phyloP scores from a whole-genome alignment of 1,140 invertebrate species.

The Ectropis grisescens region DNA sequence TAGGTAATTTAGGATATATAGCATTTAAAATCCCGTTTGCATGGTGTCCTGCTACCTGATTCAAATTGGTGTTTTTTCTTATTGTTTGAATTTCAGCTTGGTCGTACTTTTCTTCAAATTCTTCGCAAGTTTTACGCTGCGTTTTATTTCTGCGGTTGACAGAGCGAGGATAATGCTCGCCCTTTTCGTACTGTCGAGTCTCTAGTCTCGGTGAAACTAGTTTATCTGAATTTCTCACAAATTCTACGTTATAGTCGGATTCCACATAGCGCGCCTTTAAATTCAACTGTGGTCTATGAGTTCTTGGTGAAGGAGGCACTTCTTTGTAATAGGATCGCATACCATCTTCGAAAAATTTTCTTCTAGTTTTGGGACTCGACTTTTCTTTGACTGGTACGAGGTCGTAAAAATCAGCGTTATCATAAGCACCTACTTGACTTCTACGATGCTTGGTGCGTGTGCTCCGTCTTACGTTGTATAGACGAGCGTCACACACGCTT shows the following conservation, averaged over 20 bases:
- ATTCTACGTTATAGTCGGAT: conserved; percentile 8
- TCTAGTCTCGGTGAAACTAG: conserved; percentile 9
- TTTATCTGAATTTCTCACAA: conserved; percentile 7
- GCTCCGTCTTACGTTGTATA: conserved; percentile 35
- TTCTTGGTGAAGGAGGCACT: conserved; percentile 56
- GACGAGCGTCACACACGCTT: conserved; percentile 44
- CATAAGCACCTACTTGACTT: conserved; percentile 26
- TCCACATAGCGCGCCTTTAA: conserved; percentile 38
- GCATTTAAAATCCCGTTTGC: too few species aligned
- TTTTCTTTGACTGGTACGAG: conserved; percentile 54
- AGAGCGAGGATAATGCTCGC: too few species aligned
- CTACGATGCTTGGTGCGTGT: conserved; percentile 15
- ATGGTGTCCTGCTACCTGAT: conserved; percentile 8
- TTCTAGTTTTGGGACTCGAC: conserved; percentile 44
- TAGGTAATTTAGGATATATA: too few species aligned
- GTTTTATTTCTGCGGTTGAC: too few species aligned
- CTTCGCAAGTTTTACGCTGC: conserved; percentile 1
- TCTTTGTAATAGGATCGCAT: conserved; percentile 26
- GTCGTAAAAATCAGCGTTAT: conserved; percentile 44
- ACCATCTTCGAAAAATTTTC: conserved; percentile 35
- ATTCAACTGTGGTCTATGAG: conserved; percentile 40
- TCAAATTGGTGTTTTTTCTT: conserved; percentile 15
- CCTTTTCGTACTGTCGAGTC: too few species aligned
- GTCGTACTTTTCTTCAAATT: not conserved
- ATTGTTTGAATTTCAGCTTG: conserved; percentile 9